A percentile compares a stretch with the other conserved stretches of the same genome.
phyloP scores from a whole-genome alignment of 2,797 vertebrate genomes.

The Streptopelia turtur region DNA sequence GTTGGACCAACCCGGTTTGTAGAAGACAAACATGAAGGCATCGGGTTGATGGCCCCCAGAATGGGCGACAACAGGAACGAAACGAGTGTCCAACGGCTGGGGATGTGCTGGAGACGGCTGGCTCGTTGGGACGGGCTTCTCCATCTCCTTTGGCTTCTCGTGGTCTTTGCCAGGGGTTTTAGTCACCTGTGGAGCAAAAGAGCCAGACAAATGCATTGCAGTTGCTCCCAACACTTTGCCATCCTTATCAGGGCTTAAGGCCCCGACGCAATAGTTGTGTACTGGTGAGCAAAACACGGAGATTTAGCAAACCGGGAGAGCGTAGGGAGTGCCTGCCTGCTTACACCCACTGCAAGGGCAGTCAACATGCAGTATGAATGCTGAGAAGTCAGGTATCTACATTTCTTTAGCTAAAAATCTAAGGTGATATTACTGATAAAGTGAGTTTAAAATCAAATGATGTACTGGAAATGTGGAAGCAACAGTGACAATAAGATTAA shows the following conservation, averaged over 20 bases:
- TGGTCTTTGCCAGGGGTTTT: neutral
- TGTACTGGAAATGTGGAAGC: neutral
- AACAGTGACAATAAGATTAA: neutral
- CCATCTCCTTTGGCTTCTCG: neutral
- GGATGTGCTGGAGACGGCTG: neutral
- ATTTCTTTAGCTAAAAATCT: neutral
- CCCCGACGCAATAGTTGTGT: fast-evolving
- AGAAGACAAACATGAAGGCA: slow-evolving; percentile 58
- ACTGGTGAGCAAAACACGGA: neutral
- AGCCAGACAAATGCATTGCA: neutral
- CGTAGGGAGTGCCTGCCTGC: neutral
- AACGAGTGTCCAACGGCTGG: neutral
- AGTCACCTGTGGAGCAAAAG: neutral
- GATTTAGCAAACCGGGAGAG: neutral
- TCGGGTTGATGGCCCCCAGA: neutral
- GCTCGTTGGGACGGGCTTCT: neutral
- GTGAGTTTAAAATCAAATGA: neutral
- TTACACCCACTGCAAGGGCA: fast-evolving
- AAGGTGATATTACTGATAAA: neutral
- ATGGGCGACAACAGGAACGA: neutral
- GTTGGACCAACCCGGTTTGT: slow-evolving; percentile 45
- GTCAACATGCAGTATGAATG: fast-evolving
- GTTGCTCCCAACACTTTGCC: fast-evolving
- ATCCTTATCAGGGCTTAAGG: neutral
- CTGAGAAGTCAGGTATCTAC: neutral